Evolutionary conservation across 2,888 invertebrate species (phyloP).

Genomic region (Melanchra persicariae): DNA sequence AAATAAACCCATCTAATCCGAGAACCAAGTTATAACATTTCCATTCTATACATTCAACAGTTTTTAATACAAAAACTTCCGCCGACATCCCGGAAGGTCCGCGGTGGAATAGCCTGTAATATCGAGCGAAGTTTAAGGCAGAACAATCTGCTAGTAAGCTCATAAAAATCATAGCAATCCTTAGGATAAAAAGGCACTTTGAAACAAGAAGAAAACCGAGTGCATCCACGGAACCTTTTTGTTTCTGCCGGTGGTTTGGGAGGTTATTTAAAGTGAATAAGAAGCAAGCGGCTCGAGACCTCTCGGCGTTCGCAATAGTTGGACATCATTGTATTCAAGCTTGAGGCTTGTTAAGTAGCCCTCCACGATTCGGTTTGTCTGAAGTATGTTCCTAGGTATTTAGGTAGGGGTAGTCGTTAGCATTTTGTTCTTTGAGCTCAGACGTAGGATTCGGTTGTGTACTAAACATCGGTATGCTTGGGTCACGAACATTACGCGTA

Average conservation of each 20-base stretch:
- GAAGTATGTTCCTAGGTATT: constrained; percentile 47
- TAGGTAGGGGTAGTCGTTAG: constrained; percentile 49
- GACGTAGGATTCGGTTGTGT: constrained; percentile 1
- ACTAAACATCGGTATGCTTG: neutral
- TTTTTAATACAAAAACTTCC: constrained; percentile 60
- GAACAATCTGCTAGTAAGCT: constrained; percentile 56
- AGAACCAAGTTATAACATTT: constrained; percentile 28
- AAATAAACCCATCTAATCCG: constrained; percentile 29
- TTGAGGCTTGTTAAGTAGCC: constrained; percentile 62
- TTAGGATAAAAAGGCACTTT: constrained; percentile 52
- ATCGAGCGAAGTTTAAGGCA: constrained; percentile 49
- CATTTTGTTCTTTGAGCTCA: constrained; percentile 39
- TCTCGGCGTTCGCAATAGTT: constrained; percentile 52
- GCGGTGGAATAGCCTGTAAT: constrained; percentile 46
- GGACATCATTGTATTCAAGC: constrained; percentile 69
- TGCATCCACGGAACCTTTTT: constrained; percentile 64
- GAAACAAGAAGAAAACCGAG: constrained; percentile 55
- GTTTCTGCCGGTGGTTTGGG: constrained; percentile 60
- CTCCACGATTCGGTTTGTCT: constrained; percentile 57
- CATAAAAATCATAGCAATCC: constrained; percentile 61
- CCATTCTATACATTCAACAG: constrained; percentile 48
- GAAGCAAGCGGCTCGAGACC: constrained; percentile 63
- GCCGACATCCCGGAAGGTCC: constrained; percentile 11
- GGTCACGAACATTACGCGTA: neutral
- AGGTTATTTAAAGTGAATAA: constrained; percentile 72